Base-by-base conservation (phyloP, 1,140 invertebrate species). In the Drosophila grimshawi region DNA sequence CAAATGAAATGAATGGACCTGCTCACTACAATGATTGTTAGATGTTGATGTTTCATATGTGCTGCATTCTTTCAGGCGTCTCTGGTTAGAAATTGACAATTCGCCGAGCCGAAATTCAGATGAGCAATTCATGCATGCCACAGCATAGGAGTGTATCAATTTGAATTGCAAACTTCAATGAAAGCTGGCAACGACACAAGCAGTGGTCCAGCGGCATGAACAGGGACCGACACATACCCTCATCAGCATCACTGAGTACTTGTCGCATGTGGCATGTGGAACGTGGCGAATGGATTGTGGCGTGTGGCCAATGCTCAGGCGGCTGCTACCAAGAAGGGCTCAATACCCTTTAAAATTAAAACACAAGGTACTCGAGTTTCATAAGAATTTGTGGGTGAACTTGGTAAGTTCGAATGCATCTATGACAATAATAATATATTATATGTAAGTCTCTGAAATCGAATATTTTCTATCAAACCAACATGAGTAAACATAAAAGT, bases 251-350 rank as follows among this genome's bases (percentile, higher is more conserved):
- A 48, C 43, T 45, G n/a, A 33, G 32, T 56, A 59, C 43, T 45
- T 51, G 32, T 67, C 49, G 32, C 48, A 70, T 35, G n/a, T 56
- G 49, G 65, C 48, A 53, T 56, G 41, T 67, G 48, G 35, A 37
- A 63, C 32, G 49, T 11, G 10, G 57, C 30, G 55, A 29, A 48
- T 37, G 11, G 8, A 5, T 5, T 35, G 19, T 49, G 62, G 59
- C 60, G 61, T 63, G 41, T 63, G 57, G 29, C 35, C 64, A 29
- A 56, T 56, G 55, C 59, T 43, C 45, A 10, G 1, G 8, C 35
- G n/a, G 32, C 19, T 32, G 32, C 39, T 7, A 52, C 1, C 41
- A 68, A 48, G 49, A 56, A 61, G 53, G 68, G 67, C 43, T 59
- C 61, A 65, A 6, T 48, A 27, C 30, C n/a, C 57, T 48, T 2